phyloP scores from a whole-genome alignment of 1,140 invertebrate species.

The Cotesia chilonis region DNA sequence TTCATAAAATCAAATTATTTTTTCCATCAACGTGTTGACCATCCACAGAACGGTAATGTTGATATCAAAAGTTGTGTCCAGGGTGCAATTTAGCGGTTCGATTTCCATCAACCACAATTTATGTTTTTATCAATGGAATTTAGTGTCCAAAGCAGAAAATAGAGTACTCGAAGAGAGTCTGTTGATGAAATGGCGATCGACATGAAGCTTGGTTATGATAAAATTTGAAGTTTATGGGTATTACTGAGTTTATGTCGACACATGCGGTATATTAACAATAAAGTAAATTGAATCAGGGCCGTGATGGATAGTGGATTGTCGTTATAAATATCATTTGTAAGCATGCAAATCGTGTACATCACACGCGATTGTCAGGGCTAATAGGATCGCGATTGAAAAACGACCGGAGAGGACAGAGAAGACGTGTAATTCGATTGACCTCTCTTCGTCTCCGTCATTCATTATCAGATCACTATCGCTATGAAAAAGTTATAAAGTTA shows the following conservation, averaged over 20 bases:
- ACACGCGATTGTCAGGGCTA: conserved; percentile 23
- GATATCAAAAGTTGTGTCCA: too few species aligned
- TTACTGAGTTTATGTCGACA: background rate
- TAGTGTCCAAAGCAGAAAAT: too few species aligned
- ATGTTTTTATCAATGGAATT: too few species aligned
- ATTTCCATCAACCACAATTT: too few species aligned
- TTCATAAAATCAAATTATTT: too few species aligned
- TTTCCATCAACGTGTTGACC: too few species aligned
- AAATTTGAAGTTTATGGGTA: background rate
- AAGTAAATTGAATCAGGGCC: conserved; percentile 3
- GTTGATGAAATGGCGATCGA: too few species aligned
- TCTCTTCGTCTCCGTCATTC: conserved; percentile 24
- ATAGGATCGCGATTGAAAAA: conserved; percentile 18
- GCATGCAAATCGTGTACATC: conserved; percentile 21
- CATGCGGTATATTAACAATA: background rate
- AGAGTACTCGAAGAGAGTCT: too few species aligned
- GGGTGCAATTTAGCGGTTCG: too few species aligned
- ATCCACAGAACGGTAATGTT: too few species aligned
- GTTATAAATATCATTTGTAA: conserved; percentile 16
- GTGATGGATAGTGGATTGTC: background rate
- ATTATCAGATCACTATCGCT: background rate
- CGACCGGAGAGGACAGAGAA: conserved; percentile 16
- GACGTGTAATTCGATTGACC: conserved; percentile 26
- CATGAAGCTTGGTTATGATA: too few species aligned
- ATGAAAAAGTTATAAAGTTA: background rate